Conservation (phyloP, 2,888 invertebrate genomes). For the Pandemis cinnamomeana region DNA sequence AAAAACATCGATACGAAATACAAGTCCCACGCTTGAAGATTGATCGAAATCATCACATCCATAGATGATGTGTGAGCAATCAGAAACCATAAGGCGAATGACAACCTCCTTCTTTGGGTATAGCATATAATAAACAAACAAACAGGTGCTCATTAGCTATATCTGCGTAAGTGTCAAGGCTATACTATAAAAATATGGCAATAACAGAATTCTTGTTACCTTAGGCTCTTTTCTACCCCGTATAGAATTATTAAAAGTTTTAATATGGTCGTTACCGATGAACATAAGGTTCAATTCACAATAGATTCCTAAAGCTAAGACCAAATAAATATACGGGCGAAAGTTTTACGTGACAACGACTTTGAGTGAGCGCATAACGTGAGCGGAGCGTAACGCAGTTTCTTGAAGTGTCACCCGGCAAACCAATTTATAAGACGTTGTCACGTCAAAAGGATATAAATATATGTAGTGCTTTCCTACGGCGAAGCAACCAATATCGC, state of each 20-base stretch:
- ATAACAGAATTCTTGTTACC: background rate
- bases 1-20: background rate
- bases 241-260: background rate
- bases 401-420: too few relatives aligned
- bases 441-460: too few relatives aligned
- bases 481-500: too few relatives aligned
- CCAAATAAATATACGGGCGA: too few relatives aligned
- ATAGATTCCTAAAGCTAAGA: too few relatives aligned
- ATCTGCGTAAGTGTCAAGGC: background rate
- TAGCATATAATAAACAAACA: background rate
- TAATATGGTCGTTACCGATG: background rate
- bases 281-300: background rate
- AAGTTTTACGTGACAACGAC: too few relatives aligned
- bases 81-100: background rate
- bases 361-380: too few relatives aligned
- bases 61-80: background rate
- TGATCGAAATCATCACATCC: constrained; percentile 11
- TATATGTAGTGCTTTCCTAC: too few relatives aligned
- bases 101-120: background rate
- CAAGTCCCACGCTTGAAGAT: constrained; percentile 5
- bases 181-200: background rate
- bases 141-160: constrained; percentile 3
- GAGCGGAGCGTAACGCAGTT: too few relatives aligned
- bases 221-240: background rate
- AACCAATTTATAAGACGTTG: too few relatives aligned